Conservation (phyloP, 2,888 invertebrate species). For the Nasonovia ribisnigri region DNA sequence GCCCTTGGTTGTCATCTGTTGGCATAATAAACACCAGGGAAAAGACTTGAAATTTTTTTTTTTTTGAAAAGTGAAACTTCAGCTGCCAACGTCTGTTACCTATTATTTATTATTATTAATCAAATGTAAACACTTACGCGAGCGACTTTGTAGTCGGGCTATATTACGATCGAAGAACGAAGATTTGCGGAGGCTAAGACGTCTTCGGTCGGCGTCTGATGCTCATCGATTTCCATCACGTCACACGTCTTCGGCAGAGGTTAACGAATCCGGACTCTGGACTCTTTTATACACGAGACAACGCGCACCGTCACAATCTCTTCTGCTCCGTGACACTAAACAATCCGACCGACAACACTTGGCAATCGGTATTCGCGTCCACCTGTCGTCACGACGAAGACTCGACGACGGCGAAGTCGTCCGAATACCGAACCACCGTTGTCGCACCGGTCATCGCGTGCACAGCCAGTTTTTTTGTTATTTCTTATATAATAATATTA, state of each 20-base stretch:
- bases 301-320: not conserved
- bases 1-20: not conserved
- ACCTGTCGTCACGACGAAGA: not conserved
- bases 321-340: not conserved
- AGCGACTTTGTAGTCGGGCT: not conserved
- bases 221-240: conserved; percentile 24
- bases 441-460: not conserved
- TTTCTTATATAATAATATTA: not conserved
- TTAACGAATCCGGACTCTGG: not conserved
- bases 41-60: not conserved
- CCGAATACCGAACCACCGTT: not conserved
- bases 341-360: not conserved
- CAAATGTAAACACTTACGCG: not conserved
- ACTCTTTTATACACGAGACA: not conserved
- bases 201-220: not conserved
- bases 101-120: not conserved
- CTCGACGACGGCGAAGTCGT: not conserved
- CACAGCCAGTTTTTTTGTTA: not conserved
- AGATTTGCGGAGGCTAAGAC: not conserved
- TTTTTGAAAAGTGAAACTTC: not conserved
- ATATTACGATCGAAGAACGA: not conserved
- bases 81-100: not conserved
- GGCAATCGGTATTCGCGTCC: not conserved
- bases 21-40: not conserved
- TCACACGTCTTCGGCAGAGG: not conserved